Evolutionary conservation across 2,888 invertebrate species (phyloP), one percentile per base, ranked within the genome.

Genomic region (Branchipolynoe longqiensis): DNA sequence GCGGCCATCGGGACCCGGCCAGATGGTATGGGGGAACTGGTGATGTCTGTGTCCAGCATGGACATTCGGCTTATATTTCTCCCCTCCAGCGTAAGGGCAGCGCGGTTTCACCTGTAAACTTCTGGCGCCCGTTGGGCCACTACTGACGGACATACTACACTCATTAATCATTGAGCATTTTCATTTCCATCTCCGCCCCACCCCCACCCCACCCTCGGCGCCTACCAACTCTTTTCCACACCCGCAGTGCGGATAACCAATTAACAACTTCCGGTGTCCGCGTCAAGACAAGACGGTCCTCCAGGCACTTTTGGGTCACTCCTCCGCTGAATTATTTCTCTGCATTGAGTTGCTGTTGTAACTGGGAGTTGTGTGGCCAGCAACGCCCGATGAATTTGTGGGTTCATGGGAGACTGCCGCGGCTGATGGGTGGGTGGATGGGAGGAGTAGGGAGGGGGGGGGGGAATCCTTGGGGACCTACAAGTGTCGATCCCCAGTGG

Each of bases 1-100:
- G 69, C 25, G 78, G 78, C 78, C 40, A 41, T 78, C 12, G 28
- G 28, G 12, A 25, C 41, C 25, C 22, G 54, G 48, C 78, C 78
- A 78, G 78, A 78, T 78, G 78, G 78, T 78, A 54, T 48, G 48
- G 78, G n/a, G 48, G 48, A 54, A 78, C 78, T 78, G 78, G 28
- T 78, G 78, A 78, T 41, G 78, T 78, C 78, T 78, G 78, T 28
- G 78, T 54, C 78, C 48, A 78, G 54, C 48, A 78, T 78, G 78
- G 78, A 78, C 78, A 78, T 33, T 78, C 28, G 54, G 78, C 78
- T 78, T 78, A 54, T 41, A 54, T 78, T 78, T 78, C 78, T 78
- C 28, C 28, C 78, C 78, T 40, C 78, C 78, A 78, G 78, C 78
- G 41, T 31, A 14, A 28, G 78, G 41, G n/a, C 78, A 78, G 48